Evolutionary conservation across 2,797 vertebrate species (phyloP), one percentile per base, ranked within the genome.

Genomic region (Intellagama lesueurii): DNA sequence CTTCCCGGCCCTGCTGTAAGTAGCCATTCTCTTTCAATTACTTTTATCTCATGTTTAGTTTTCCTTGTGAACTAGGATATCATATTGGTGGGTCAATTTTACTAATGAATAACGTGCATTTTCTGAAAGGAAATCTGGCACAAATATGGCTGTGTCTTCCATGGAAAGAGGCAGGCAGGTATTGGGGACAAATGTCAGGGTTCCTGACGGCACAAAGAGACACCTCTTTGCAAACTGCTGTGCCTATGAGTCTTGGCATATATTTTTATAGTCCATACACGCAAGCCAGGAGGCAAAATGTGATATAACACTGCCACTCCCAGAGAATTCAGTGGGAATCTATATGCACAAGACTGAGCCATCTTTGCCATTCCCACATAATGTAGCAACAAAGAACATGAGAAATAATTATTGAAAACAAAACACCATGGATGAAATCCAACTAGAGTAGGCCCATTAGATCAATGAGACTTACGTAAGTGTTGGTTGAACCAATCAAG

Each of bases 1-100:
- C 93, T 96, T 79, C 95, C 95, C 4, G 98, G 98, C 77, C 95
- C 98, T 91, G 92, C 96, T 90, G 98, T 99, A 95, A 98, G 98
- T 98, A 94, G 60, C 30, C 83, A 68, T 40, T 26, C 3, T 40
- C 30, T 30, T 3, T 87, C 56, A 89, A 75, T 49, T 35, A 44
- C 52, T 16, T 89, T 64, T 44, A 69, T 49, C 64, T 86, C 78
- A 85, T 87, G 79, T 73, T 77, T 91, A 49, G 81, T 49, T 32
- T 0, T 87, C 0, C 80, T 9, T 56, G 49, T 26, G 80, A 91
- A n/a, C 60, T 19, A 26, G 77, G 80, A 11, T 91, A 81, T 64
- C n/a, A 40, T 76, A 86, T 92, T 0, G 49, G 24, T 90, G n/a
- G 24, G 30, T 2, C 40, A 2, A 52, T 73, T 47, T 68, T 83